Conservation (phyloP, 2,888 invertebrate genomes). For the Seira ritae region DNA sequence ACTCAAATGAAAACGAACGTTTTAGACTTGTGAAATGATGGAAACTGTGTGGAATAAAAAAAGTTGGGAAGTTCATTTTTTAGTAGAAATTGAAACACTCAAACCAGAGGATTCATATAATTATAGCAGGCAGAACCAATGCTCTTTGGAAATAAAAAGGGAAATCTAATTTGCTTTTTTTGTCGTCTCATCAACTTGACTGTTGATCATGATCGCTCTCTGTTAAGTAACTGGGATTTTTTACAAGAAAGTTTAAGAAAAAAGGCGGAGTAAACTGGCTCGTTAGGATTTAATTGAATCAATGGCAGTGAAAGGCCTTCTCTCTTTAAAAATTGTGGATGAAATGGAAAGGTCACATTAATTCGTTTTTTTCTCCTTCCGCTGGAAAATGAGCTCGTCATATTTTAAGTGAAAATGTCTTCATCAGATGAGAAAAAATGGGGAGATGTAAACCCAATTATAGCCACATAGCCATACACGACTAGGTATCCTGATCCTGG, state of each 20-base stretch:
- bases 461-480: neutral
- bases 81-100: neutral
- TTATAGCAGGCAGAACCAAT: no score
- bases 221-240: neutral
- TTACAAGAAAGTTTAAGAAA: no score
- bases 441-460: neutral
- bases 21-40: constrained; percentile 39
- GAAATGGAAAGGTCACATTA: constrained; percentile 35
- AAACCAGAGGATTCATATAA: neutral
- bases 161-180: constrained; percentile 10
- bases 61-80: neutral
- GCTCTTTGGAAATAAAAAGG: no score
- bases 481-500: no score
- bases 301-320: constrained; percentile 15
- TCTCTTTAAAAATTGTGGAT: neutral
- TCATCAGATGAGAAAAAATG: constrained; percentile 46
- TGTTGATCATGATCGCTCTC: neutral
- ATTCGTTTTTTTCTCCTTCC: constrained; percentile 16
- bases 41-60: neutral
- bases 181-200: neutral
- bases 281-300: constrained; percentile 47
- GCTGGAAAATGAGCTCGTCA: constrained; percentile 36
- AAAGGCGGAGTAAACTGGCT: constrained; percentile 21
- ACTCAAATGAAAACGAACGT: constrained; percentile 56
- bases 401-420: constrained; percentile 63